Conservation (phyloP, 2,113 vertebrate genomes). For the Pycnonotus jocosus region DNA sequence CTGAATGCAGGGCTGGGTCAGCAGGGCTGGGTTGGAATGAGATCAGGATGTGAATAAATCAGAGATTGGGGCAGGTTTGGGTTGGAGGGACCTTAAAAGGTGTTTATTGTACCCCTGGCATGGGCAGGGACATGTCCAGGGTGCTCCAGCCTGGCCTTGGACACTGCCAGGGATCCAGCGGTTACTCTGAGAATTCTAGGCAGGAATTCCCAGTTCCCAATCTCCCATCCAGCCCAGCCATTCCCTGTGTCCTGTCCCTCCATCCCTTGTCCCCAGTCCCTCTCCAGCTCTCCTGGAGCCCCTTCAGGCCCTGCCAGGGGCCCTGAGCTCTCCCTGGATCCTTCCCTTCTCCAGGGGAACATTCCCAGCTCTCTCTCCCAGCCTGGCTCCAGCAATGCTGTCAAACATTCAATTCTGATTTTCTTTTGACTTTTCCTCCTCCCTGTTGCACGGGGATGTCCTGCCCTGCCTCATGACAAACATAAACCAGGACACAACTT, state of each 20-base stretch:
- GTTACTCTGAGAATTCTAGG: background rate
- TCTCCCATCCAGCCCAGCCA: background rate
- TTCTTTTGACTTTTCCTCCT: background rate
- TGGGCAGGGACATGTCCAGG: background rate
- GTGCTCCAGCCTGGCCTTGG: background rate
- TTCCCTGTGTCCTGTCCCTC: background rate
- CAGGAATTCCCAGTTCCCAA: background rate
- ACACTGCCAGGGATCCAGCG: background rate
- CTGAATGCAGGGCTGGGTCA: background rate
- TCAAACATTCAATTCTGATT: background rate
- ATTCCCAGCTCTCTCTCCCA: background rate
- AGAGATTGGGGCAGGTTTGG: no score
- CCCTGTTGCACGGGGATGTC: rapidly evolving
- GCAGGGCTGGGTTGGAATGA: rapidly evolving
- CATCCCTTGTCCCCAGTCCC: background rate
- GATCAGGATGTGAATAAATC: rapidly evolving
- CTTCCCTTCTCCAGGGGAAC: background rate
- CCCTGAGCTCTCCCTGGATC: background rate
- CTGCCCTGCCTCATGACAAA: background rate
- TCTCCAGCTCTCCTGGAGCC: background rate
- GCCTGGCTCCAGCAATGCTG: background rate
- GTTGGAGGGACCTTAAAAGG: background rate
- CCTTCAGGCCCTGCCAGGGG: background rate
- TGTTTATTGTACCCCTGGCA: no score
- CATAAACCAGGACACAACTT: background rate